Evolutionary conservation across 2,888 invertebrate species (phyloP), one percentile per base, ranked within the genome.

Genomic region (Rotaria macrura): DNA sequence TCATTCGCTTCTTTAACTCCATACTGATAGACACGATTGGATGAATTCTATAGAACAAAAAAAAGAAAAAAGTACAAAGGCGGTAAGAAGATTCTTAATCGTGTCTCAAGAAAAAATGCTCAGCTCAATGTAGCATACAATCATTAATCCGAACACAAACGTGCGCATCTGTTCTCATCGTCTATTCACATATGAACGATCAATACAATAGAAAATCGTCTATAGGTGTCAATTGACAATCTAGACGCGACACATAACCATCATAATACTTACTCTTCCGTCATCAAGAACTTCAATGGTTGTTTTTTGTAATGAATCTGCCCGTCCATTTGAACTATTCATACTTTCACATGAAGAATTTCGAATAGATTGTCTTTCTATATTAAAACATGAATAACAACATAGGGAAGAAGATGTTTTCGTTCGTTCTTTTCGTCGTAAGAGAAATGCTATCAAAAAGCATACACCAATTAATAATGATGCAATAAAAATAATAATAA

Each of bases 371-470:
- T 79, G 40, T n/a, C 43, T 7, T 79, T 79, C n/a, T 2, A 43
- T 79, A n/a, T 79, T 79, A 79, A 43, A 79, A 43, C n/a, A 79
- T 79, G 79, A 79, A 79, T 79, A 43, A 79, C 79, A 79, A 79
- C 79, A 79, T 43, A 79, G n/a, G n/a, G 43, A 79, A n/a, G 20
- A n/a, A n/a, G 40, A 43, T 43, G 7, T 72, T 23, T 72, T 72
- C 34, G 65, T 34, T 20, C 34, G 65, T 74, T 23, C 40, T 43
- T 43, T 40, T 0, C 25, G 25, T 43, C 43, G 79, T n/a, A 79
- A 79, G 0, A 79, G 12, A 79, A 79, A 79, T 43, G 43, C 79
- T 14, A 40, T 43, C 14, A 79, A 12, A 79, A 79, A 40, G 43
- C 79, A 79, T 40, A 25, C 4, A 43, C 43, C 79, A 79, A 79